Base-by-base conservation (phyloP, 2,888 invertebrate species). In the Chaitophorus viminalis region DNA sequence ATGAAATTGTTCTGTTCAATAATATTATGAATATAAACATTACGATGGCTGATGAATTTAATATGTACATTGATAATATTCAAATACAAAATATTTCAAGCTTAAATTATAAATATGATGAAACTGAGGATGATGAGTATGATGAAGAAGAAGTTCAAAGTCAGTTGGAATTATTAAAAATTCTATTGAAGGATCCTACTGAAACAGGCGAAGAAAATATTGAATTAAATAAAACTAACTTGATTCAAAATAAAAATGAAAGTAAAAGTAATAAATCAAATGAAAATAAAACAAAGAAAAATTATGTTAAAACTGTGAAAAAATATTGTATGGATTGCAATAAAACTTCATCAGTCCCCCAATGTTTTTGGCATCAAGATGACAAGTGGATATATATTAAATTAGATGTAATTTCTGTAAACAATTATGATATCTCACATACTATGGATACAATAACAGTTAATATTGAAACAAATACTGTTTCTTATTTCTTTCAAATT, bases 31-130 rank as follows among this genome's bases (percentile, higher is more conserved):
- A 87, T 18, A 39, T 87, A 29, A 87, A 87, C 33, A 14, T 60
- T 31, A 72, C 33, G 74, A 17, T 87, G 60, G 79, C 86, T 9
- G 21, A 79, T 39, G 39, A 79, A 36, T 87, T 74, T 87, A 74
- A 39, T 60, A 39, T 21, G 52, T 79, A 25, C 60, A 36, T 60
- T 60, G 72, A 87, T 79, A 60, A 74, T 60, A 39, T 0, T 60
- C 86, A 87, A 87, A 81, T 87, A 74, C 54, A 87, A 81, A 87
- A 81, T 79, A 87, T 87, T 87, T 60, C 21, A 65, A 72, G 4
- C 0, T 68, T 31, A n/a, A 84, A 76, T 84, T 84, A 25, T 83
- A 60, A 83, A 39, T 72, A 36, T 29, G 14, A 70, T 39, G 60
- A 87, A 60, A 14, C 11, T 14, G 39, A 79, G 8, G n/a, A 75